Evolutionary conservation across 2,888 invertebrate genomes (phyloP).

Genomic region (Mechanitis messenoides): DNA sequence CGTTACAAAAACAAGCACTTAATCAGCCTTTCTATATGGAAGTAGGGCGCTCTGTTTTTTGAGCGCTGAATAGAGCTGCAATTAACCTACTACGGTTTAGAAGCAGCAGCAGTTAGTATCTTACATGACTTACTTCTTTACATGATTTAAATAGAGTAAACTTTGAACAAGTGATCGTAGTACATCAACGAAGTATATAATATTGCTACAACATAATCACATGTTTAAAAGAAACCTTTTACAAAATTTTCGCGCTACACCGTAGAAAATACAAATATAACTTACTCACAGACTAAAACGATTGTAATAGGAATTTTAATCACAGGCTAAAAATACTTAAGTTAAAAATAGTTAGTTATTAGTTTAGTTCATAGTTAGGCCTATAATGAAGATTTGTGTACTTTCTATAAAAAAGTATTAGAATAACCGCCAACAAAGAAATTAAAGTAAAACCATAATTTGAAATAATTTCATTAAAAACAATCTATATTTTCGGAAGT

Average conservation of each 20-base stretch:
- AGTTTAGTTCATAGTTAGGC: too few relatives aligned
- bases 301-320: too few relatives aligned
- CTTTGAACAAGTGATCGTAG: background rate
- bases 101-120: conserved; percentile 34
- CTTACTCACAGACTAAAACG: too few relatives aligned
- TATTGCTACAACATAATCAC: background rate
- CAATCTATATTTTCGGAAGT: too few relatives aligned
- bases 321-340: too few relatives aligned
- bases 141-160: background rate
- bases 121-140: conserved; percentile 36
- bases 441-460: too few relatives aligned
- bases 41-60: conserved; percentile 14
- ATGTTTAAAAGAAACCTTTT: background rate
- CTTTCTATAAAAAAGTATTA: too few relatives aligned
- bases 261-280: background rate
- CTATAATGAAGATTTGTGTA: too few relatives aligned
- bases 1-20: background rate
- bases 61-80: conserved; percentile 14
- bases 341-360: too few relatives aligned
- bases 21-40: conserved; percentile 8
- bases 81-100: conserved; percentile 30
- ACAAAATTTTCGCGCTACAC: conserved; percentile 1
- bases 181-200: background rate
- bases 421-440: too few relatives aligned
- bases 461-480: too few relatives aligned